Evolutionary conservation across 2,113 vertebrate species (phyloP), one percentile per base, ranked within the genome.

Genomic region (Capricornis sumatraensis): DNA sequence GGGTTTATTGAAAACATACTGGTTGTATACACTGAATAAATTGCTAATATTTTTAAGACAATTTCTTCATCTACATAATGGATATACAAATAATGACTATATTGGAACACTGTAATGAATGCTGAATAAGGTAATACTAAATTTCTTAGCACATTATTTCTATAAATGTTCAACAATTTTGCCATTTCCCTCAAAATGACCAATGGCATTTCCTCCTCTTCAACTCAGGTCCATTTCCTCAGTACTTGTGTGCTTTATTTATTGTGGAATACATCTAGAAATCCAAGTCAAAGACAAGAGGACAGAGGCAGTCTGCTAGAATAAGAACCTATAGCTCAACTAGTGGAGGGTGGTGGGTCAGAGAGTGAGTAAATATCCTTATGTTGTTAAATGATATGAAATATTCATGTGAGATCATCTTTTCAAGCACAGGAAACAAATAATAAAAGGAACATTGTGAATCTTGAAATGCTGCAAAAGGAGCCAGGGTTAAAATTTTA

Each of bases 401-500:
- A 97, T 87, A 57, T 6, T 89, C 33, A 40, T 3, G 12, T 52
- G 13, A 62, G 16, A 0, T 28, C 23, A 36, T 40, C 91, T 96
- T 97, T 97, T 92, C 85, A 87, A 96, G 92, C 86, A 58, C 55
- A 97, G 60, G 92, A 98, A 98, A 97, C 43, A 98, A 98, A 98
- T 97, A 98, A 95, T 98, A 98, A 97, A 98, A 98, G 96, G 89
- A 97, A 93, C 78, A 79, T 98, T 98, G 97, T 0, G 3, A 98
- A 95, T 53, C 71, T 99, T 99, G 97, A 98, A 99, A 98, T 97
- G 95, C 96, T 98, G 98, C 97, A 96, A 98, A 98, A 98, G 96
- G 86, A 98, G 93, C 36, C 71, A 88, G 84, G 88, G 98, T 98
- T 99, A 99, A 99, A 98, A 98, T 99, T 99, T 98, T 98, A 98